A percentile compares a stretch with the other conserved stretches of the same genome.
phyloP scores from a whole-genome alignment of 2,797 vertebrate species.

The Pangasius macronema region DNA sequence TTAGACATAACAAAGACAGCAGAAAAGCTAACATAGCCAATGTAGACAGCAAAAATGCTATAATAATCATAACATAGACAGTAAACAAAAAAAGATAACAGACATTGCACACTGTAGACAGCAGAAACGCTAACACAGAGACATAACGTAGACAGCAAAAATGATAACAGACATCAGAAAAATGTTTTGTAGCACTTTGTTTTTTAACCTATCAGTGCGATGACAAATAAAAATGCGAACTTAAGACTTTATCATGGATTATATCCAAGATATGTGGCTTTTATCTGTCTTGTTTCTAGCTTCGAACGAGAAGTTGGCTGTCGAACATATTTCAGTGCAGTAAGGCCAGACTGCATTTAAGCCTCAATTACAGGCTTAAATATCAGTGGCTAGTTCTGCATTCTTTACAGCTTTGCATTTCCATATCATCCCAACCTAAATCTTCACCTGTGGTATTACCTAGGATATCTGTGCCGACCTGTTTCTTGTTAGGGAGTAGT shows the following conservation, averaged over 20 bases:
- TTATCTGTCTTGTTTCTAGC: background rate
- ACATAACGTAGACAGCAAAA: background rate
- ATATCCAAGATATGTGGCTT: background rate
- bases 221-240: background rate
- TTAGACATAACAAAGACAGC: background rate
- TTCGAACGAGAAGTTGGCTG: background rate
- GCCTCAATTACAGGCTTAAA: background rate
- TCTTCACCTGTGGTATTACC: background rate
- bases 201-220: background rate
- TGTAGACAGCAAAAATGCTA: background rate
- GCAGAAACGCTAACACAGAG: background rate
- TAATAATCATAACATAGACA: background rate
- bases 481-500: background rate
- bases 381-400: background rate
- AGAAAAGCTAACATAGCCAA: background rate
- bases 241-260: background rate
- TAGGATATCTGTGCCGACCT: background rate
- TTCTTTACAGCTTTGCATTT: background rate
- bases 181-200: background rate
- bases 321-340: background rate
- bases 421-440: background rate
- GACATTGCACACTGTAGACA: background rate
- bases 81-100: background rate
- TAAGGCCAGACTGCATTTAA: background rate
- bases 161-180: background rate